These are phyloP conservation scores for Apostichopus californicus DNA, from an alignment of 35 echinoderm and acorn worm species.

Conservation along the genomic window DNA sequence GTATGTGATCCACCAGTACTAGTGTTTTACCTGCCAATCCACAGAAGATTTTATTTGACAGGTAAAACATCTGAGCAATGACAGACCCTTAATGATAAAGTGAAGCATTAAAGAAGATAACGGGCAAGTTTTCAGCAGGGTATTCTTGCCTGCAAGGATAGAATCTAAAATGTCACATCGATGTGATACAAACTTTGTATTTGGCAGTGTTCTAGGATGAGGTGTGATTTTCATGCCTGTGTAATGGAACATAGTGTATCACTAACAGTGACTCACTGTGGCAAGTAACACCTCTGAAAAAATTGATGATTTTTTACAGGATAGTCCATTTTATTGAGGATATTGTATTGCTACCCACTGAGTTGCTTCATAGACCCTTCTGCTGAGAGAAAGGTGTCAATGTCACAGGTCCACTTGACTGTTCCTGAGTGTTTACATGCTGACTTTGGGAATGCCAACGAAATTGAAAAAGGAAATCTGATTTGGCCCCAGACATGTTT, in stretches of 20 bases:
- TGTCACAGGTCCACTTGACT: background rate
- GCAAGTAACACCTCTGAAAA: conserved; percentile 29
- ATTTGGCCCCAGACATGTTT: too few relatives aligned
- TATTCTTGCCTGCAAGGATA: background rate
- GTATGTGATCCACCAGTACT: too few relatives aligned
- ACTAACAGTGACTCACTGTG: conserved; percentile 16
- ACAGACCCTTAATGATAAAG: too few relatives aligned
- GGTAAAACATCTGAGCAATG: too few relatives aligned
- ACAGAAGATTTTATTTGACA: too few relatives aligned
- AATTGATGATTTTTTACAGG: background rate
- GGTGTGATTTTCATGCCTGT: conserved; percentile 26
- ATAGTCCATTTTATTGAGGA: background rate
- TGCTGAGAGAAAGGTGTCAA: background rate
- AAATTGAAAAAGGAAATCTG: too few relatives aligned
- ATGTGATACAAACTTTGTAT: background rate
- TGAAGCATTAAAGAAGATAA: too few relatives aligned
- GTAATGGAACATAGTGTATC: background rate
- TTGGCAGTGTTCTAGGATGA: background rate
- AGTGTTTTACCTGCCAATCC: too few relatives aligned
- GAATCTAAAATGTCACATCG: background rate
- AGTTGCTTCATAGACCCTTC: background rate
- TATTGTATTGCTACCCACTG: background rate
- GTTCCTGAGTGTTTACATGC: background rate
- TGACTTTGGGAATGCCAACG: too few relatives aligned
- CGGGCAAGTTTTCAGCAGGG: too few relatives aligned